These are phyloP conservation scores for Tragelaphus eurycerus DNA, from an alignment of 2,797 vertebrate species.

Conservation along the genomic window DNA sequence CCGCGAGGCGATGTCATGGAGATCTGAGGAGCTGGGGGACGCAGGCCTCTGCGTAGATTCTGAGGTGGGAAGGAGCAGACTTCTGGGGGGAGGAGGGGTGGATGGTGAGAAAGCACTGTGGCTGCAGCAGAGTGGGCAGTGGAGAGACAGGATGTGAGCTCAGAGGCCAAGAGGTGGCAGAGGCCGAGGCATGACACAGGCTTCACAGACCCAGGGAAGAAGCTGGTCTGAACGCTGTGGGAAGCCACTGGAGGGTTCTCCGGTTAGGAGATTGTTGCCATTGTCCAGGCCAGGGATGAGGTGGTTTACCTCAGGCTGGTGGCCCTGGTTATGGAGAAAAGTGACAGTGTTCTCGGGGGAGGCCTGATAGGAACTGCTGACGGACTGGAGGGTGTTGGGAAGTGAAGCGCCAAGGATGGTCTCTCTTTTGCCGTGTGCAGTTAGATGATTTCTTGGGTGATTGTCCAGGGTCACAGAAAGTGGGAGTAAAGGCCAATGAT, in stretches of 20 bases:
- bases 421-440: not conserved
- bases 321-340: not conserved
- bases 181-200: accelerated
- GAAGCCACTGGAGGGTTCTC: not conserved
- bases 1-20: accelerated
- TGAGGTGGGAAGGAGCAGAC: not conserved
- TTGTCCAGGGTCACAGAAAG: not conserved
- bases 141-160: not conserved
- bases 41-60: not conserved
- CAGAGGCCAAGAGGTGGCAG: not conserved
- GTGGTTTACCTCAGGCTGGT: not conserved
- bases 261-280: not conserved
- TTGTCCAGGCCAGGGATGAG: not conserved
- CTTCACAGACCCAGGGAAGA: not conserved
- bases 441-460: not conserved
- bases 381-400: not conserved
- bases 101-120: not conserved
- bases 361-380: not conserved
- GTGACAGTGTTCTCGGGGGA: not conserved
- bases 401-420: not conserved
- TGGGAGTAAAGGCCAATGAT: not conserved
- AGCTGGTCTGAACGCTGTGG: not conserved
- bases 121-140: not conserved
- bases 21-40: not conserved
- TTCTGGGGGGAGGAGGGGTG: not conserved